Evolutionary conservation across 2,797 vertebrate genomes (phyloP).

Genomic region (Taeniopygia guttata): DNA sequence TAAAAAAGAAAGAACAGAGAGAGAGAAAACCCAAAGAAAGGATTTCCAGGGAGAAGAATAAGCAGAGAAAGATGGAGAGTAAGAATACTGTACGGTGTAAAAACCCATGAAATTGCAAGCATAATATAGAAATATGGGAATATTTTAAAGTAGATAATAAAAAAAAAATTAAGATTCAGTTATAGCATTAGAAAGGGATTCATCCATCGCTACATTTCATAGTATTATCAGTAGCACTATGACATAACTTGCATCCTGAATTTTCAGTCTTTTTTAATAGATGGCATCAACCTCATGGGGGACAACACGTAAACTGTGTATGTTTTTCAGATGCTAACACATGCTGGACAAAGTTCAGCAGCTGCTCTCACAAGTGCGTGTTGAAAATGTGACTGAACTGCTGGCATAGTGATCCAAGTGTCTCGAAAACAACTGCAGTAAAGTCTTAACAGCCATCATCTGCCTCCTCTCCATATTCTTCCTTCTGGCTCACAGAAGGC

Average conservation of each 20-base stretch:
- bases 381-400: constrained; percentile 6
- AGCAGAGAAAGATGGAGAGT: background rate
- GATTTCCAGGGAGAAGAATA: background rate
- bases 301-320: background rate
- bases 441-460: background rate
- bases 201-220: background rate
- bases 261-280: background rate
- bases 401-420: background rate
- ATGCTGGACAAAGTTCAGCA: constrained; percentile 21
- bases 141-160: background rate
- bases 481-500: constrained; percentile 45
- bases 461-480: background rate
- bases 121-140: background rate
- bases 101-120: rapidly evolving
- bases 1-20: background rate
- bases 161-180: background rate
- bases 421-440: constrained; percentile 4
- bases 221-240: background rate
- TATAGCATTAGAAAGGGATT: background rate
- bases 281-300: background rate
- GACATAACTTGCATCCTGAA: background rate
- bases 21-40: background rate
- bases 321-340: constrained; percentile 15
- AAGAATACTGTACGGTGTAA: background rate
- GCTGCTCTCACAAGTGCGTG: background rate